Conservation (phyloP, 2,888 invertebrate species). For the Aphidius colemani region DNA sequence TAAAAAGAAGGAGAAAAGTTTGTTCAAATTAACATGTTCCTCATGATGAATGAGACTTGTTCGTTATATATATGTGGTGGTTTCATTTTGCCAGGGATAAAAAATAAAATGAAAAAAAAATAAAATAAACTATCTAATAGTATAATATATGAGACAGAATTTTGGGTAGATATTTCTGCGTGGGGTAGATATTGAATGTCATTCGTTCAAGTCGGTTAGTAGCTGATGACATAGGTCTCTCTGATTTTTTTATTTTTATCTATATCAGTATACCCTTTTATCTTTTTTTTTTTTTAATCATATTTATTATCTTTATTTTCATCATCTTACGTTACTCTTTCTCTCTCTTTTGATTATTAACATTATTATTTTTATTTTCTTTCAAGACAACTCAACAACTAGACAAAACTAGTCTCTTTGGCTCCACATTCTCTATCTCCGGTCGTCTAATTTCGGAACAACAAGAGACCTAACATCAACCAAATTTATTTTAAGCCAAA, state of each 20-base stretch:
- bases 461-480: slow-evolving; percentile 25
- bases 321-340: slow-evolving; percentile 12
- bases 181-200: slow-evolving; percentile 39
- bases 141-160: background rate
- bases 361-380: too few species aligned
- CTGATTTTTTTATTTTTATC: slow-evolving; percentile 21
- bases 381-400: too few species aligned
- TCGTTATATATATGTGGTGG: too few species aligned
- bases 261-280: slow-evolving; percentile 12
- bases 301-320: too few species aligned
- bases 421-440: slow-evolving; percentile 36
- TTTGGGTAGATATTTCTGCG: slow-evolving; percentile 25
- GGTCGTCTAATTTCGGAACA: slow-evolving; percentile 46
- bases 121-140: slow-evolving; percentile 4
- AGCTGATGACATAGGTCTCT: slow-evolving; percentile 12
- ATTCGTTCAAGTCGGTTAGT: slow-evolving; percentile 13
- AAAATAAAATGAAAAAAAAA: background rate
- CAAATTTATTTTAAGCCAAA: slow-evolving; percentile 23
- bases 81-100: too few species aligned
- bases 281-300: slow-evolving; percentile 12
- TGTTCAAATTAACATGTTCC: too few species aligned
- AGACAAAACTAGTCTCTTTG: slow-evolving; percentile 16
- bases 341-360: too few species aligned
- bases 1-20: too few species aligned
- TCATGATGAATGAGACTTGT: too few species aligned